Evolutionary conservation across 2,797 vertebrate genomes (phyloP).

Genomic region (Limnodromus scolopaceus): DNA sequence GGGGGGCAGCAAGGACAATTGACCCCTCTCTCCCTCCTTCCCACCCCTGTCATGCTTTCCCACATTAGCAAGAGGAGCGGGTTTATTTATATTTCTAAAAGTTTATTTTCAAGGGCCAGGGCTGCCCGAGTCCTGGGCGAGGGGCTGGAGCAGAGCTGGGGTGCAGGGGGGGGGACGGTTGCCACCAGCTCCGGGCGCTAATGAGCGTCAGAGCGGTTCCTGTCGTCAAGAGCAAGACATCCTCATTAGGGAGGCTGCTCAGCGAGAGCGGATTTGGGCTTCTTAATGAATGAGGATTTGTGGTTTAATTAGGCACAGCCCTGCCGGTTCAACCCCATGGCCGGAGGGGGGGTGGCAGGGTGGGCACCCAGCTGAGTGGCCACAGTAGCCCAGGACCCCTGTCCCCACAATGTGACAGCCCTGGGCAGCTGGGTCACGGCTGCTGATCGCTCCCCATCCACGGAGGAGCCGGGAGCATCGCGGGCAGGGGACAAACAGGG

Average conservation of each 20-base stretch:
- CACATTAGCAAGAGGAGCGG: fast-evolving
- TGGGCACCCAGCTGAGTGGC: background rate
- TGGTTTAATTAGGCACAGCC: conserved; percentile 32
- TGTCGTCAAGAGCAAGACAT: background rate
- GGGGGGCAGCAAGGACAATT: background rate
- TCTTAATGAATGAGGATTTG: conserved; percentile 54
- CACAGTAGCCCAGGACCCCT: background rate
- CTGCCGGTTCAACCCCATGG: background rate
- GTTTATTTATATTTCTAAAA: background rate
- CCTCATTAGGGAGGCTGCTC: conserved; percentile 65
- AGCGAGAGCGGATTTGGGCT: conserved; percentile 49
- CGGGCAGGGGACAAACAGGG: background rate
- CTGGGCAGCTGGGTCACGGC: fast-evolving
- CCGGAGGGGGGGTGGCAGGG: fast-evolving
- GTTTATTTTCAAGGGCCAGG: background rate
- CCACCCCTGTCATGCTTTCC: fast-evolving
- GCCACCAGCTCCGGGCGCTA: conserved; percentile 20
- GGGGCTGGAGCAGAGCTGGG: background rate
- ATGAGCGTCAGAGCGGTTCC: conserved; percentile 8
- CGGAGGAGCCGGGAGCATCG: fast-evolving
- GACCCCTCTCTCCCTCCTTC: background rate
- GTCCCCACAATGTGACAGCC: fast-evolving
- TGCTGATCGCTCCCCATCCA: background rate
- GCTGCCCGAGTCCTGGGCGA: background rate
- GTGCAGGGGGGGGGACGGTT: background rate